These are phyloP conservation scores for Eulithis prunata DNA, from an alignment of 2,888 invertebrate species.

Conservation along the genomic window DNA sequence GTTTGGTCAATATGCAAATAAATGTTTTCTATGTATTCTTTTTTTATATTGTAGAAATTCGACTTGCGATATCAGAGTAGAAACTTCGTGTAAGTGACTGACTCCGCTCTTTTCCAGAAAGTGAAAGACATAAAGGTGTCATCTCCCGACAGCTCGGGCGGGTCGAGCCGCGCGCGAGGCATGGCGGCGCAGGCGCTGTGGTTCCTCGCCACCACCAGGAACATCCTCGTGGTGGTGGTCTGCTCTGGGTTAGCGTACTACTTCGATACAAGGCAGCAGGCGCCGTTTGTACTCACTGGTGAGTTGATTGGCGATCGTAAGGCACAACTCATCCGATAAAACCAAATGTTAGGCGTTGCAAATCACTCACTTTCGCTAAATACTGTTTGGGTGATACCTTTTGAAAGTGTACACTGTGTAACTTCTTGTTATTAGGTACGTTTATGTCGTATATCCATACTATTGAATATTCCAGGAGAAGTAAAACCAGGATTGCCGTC, in stretches of 20 bases:
- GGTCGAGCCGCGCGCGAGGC: constrained; percentile 59
- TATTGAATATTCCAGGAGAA: constrained; percentile 74
- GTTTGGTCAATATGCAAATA: too few relatives aligned
- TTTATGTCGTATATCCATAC: too few relatives aligned
- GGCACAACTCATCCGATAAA: background rate
- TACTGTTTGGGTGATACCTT: too few relatives aligned
- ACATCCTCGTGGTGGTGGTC: constrained; percentile 89
- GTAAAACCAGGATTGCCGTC: constrained; percentile 89
- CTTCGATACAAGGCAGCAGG: constrained; percentile 84
- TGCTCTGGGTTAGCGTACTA: constrained; percentile 87
- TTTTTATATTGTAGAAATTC: too few relatives aligned
- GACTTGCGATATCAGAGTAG: too few relatives aligned
- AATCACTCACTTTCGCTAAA: too few relatives aligned
- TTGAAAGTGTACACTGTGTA: too few relatives aligned
- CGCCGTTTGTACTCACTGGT: constrained; percentile 88
- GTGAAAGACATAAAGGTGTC: constrained; percentile 86
- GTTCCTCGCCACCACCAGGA: constrained; percentile 90
- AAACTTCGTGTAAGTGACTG: too few relatives aligned
- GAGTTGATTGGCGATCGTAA: constrained; percentile 10
- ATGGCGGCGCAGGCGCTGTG: constrained; percentile 85
- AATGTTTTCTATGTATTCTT: too few relatives aligned
- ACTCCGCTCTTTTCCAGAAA: constrained; percentile 80
- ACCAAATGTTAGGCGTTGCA: too few relatives aligned
- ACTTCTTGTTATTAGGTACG: too few relatives aligned
- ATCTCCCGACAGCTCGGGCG: constrained; percentile 31